Evolutionary conservation across 2,113 vertebrate species (phyloP).

Genomic region (Gnathonemus longibarbis): DNA sequence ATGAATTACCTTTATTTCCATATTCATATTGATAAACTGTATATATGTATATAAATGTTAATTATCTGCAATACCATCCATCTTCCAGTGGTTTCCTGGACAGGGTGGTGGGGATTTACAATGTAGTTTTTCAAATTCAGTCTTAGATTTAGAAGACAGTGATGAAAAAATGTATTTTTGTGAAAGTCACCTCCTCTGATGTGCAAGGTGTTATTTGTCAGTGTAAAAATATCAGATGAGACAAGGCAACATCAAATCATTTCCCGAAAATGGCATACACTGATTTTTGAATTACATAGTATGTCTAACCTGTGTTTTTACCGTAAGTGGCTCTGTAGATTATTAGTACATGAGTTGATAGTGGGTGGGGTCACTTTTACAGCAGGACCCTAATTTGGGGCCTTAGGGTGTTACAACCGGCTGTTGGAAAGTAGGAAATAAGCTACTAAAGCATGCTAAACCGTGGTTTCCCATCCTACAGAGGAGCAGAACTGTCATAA

Average conservation of each 20-base stretch:
- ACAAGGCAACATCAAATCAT: neutral
- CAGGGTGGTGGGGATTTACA: neutral
- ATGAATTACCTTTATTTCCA: neutral
- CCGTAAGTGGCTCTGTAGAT: neutral
- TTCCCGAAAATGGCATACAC: neutral
- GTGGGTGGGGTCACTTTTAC: neutral
- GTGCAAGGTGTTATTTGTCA: constrained; percentile 12
- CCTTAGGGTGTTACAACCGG: too few relatives aligned
- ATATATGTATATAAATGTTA: neutral
- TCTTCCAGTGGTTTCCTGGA: neutral
- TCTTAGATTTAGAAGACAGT: neutral
- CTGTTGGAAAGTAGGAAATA: too few relatives aligned
- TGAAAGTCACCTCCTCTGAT: neutral
- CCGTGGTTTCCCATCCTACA: too few relatives aligned
- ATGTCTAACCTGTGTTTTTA: neutral
- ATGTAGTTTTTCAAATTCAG: neutral
- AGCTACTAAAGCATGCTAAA: too few relatives aligned
- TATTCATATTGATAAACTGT: neutral
- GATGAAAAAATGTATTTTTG: neutral
- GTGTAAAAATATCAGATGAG: neutral
- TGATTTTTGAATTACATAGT: neutral
- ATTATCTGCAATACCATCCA: neutral
- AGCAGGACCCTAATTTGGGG: neutral
- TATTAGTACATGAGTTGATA: neutral
- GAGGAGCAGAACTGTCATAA: too few relatives aligned